Evolutionary conservation across 2,888 invertebrate species (phyloP).

Genomic region (Brachypalpus laphriformis): DNA sequence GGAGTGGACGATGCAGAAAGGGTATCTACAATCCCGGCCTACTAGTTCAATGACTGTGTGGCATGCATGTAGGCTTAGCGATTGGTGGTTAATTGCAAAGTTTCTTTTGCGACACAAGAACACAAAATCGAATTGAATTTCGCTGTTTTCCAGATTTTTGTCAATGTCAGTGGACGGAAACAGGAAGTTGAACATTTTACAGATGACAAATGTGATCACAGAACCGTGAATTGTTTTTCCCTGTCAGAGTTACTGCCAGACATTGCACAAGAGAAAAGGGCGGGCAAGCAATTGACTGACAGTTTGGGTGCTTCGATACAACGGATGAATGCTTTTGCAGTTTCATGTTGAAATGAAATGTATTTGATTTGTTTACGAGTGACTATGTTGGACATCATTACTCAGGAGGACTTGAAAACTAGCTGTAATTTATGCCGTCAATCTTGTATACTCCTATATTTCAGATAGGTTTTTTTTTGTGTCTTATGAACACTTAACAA

Average conservation of each 20-base stretch:
- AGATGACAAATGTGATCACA: slow-evolving; percentile 54
- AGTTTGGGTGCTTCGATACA: slow-evolving; percentile 20
- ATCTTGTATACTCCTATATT: too few relatives aligned
- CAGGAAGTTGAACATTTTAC: slow-evolving; percentile 52
- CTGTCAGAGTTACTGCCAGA: not conserved
- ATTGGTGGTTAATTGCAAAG: slow-evolving; percentile 47
- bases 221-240: slow-evolving; percentile 55
- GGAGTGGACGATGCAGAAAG: slow-evolving; percentile 10
- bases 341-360: not conserved
- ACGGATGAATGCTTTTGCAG: slow-evolving; percentile 32
- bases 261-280: not conserved
- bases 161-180: slow-evolving; percentile 64
- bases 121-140: slow-evolving; percentile 24
- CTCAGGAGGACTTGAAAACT: too few relatives aligned
- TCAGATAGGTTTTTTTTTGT: too few relatives aligned
- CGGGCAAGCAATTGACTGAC: slow-evolving; percentile 16
- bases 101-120: slow-evolving; percentile 51
- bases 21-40: slow-evolving; percentile 8
- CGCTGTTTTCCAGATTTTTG: slow-evolving; percentile 39
- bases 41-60: slow-evolving; percentile 51
- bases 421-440: too few relatives aligned
- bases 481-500: too few relatives aligned
- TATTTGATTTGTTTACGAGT: not conserved
- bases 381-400: too few relatives aligned
- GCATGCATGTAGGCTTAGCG: slow-evolving; percentile 35